Evolutionary conservation across 1,140 invertebrate species (phyloP).

Genomic region (Drosophila tsacasi): DNA sequence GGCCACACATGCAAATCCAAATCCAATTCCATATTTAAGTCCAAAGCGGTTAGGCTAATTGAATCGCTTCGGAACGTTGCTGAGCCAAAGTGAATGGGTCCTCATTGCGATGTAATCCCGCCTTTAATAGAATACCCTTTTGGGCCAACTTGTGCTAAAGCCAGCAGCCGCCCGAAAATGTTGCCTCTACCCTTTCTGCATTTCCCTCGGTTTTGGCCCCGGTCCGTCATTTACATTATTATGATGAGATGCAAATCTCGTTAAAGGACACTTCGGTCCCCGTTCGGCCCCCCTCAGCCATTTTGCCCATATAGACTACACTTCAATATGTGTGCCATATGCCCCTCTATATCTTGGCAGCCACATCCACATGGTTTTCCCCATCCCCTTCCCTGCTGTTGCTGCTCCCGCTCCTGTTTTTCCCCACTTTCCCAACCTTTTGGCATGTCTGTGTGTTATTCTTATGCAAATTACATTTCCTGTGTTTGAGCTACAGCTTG

Average conservation of each 20-base stretch:
- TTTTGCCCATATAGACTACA: conserved; percentile 56
- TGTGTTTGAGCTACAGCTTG: conserved; percentile 82
- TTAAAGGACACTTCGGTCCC: conserved; percentile 79
- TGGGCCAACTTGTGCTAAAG: conserved; percentile 34
- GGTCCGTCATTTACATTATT: conserved; percentile 81
- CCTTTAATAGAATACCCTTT: conserved; percentile 47
- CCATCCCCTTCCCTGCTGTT: background rate
- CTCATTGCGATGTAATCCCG: conserved; percentile 47
- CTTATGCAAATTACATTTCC: conserved; percentile 83
- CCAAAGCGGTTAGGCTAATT: conserved; percentile 40
- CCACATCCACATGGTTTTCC: conserved; percentile 39
- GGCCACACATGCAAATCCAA: conserved; percentile 18
- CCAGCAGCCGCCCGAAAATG: conserved; percentile 42
- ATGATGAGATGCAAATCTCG: conserved; percentile 83
- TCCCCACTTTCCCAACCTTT: conserved; percentile 30
- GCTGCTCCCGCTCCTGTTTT: background rate
- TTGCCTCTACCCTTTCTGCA: conserved; percentile 38
- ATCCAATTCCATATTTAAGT: conserved; percentile 19
- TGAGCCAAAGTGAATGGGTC: conserved; percentile 37
- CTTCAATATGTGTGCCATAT: conserved; percentile 82
- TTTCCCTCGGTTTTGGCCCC: conserved; percentile 22
- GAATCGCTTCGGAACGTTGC: conserved; percentile 38
- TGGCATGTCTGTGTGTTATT: conserved; percentile 69
- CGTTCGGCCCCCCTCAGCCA: conserved; percentile 6
- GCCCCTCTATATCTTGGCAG: conserved; percentile 59